These are phyloP conservation scores for Anthrax anthrax DNA, from an alignment of 2,888 invertebrate species.

Conservation along the genomic window DNA sequence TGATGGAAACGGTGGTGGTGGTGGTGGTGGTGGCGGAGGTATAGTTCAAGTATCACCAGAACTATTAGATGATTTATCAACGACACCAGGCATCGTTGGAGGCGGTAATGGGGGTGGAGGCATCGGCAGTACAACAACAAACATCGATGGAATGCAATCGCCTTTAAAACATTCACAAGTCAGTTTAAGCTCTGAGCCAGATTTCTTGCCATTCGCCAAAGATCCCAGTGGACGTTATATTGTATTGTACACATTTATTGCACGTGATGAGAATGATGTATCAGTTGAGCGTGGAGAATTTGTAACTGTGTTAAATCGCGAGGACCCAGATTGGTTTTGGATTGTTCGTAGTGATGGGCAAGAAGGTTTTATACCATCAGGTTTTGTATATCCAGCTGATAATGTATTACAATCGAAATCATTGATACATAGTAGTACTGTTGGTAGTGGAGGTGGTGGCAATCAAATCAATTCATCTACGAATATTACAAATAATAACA, in stretches of 20 bases:
- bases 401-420: constrained; percentile 46
- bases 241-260: constrained; percentile 84
- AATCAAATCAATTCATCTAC: constrained; percentile 14
- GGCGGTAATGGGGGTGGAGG: constrained; percentile 9
- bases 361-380: constrained; percentile 90
- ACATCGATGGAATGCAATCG: constrained; percentile 15
- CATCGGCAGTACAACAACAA: constrained; percentile 5
- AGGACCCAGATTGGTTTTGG: constrained; percentile 97
- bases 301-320: constrained; percentile 87
- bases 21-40: no score
- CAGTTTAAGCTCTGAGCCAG: constrained; percentile 39
- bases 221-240: constrained; percentile 84
- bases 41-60: constrained; percentile 5
- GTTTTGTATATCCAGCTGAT: constrained; percentile 83
- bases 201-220: constrained; percentile 56
- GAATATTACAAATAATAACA: constrained; percentile 12
- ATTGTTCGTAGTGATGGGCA: constrained; percentile 82
- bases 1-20: no score
- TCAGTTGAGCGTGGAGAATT: constrained; percentile 88
- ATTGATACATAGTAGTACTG: constrained; percentile 20
- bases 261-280: constrained; percentile 86
- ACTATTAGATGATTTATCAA: constrained; percentile 15
- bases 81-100: constrained; percentile 12
- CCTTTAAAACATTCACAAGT: constrained; percentile 34
- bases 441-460: constrained; percentile 14